Conservation (phyloP, 2,797 vertebrate species). For the Microcaecilia unicolor region DNA sequence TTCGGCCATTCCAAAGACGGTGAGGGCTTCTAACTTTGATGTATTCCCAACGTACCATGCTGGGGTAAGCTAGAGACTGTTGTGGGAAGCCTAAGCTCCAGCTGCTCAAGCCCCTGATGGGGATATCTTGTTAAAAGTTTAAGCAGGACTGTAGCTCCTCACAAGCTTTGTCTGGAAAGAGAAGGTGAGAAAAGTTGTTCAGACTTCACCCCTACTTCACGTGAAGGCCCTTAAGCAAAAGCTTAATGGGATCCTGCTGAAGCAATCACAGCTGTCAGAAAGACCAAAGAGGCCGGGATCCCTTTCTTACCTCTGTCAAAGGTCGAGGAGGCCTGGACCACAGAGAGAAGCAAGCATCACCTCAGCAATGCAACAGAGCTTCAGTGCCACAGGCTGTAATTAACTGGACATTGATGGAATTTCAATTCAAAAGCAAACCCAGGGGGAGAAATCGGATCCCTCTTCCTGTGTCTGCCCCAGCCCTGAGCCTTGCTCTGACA, state of each 20-base stretch:
- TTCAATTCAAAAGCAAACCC: background rate
- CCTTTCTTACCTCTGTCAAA: background rate
- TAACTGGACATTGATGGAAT: background rate
- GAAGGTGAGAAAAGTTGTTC: background rate
- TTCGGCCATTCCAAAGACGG: too few species aligned
- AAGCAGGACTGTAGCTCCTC: too few species aligned
- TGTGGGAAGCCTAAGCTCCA: rapidly evolving
- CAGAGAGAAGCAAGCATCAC: rapidly evolving
- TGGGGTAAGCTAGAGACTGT: too few species aligned
- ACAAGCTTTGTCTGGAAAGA: too few species aligned
- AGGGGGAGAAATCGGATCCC: background rate
- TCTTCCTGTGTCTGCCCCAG: background rate
- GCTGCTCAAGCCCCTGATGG: too few species aligned
- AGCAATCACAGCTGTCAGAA: rapidly evolving
- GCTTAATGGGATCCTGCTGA: background rate
- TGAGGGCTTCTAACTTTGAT: too few species aligned
- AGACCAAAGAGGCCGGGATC: rapidly evolving
- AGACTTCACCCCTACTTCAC: background rate
- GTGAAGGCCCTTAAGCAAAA: rapidly evolving
- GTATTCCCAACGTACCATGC: too few species aligned
- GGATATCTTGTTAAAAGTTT: too few species aligned
- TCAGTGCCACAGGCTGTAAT: background rate
- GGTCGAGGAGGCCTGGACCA: too few species aligned
- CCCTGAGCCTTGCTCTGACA: background rate
- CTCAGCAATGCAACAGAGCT: rapidly evolving